Conservation (phyloP, 37 sponge, comb jelly and placozoan species). For the Geodia barretti region DNA sequence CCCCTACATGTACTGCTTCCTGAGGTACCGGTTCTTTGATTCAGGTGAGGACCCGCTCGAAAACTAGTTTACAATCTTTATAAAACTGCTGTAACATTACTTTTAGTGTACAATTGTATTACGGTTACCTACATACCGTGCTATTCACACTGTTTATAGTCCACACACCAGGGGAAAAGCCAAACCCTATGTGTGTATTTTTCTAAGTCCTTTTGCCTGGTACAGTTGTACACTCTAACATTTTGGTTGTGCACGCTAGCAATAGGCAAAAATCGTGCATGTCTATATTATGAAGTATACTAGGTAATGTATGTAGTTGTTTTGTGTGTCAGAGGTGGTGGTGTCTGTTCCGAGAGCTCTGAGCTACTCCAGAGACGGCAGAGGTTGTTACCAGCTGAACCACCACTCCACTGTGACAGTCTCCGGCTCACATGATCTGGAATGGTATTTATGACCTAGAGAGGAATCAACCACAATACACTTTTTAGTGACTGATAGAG, state of each 20-base stretch:
- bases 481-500: too few relatives aligned
- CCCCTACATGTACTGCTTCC: constrained; percentile 39
- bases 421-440: constrained; percentile 15
- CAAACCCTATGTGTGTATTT: too few relatives aligned
- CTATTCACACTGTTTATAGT: too few relatives aligned
- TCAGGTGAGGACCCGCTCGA: constrained; percentile 39
- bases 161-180: too few relatives aligned
- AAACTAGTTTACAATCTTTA: not conserved
- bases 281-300: not conserved
- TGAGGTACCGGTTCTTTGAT: constrained; percentile 73
- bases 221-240: too few relatives aligned
- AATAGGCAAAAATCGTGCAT: not conserved
- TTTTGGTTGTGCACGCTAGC: too few relatives aligned
- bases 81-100: too few relatives aligned
- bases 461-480: too few relatives aligned
- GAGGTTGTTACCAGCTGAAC: constrained; percentile 28
- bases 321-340: constrained; percentile 45
- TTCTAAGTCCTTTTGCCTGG: too few relatives aligned
- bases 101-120: too few relatives aligned
- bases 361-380: constrained; percentile 2
- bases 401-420: constrained; percentile 13
- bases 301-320: too few relatives aligned
- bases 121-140: too few relatives aligned
- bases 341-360: constrained; percentile 13
- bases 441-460: constrained; percentile 49